Percentiles rank a stretch among this genome's conserved stretches.
Conservation (phyloP, 2,113 vertebrate genomes). For the Ailurus styani region DNA sequence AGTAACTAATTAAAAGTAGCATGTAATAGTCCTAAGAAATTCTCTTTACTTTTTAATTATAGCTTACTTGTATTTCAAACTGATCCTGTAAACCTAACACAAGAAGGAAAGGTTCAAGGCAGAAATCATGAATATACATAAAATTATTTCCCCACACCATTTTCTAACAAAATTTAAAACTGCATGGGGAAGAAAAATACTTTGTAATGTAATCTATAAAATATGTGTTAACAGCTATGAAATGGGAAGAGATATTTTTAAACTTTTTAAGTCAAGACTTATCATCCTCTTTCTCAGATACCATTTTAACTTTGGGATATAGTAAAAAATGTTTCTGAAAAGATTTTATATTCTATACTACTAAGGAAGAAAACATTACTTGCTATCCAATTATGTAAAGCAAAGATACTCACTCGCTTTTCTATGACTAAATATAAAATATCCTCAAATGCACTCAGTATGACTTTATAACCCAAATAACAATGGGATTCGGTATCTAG, state of each 20-base stretch:
- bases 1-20: background rate
- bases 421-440: background rate
- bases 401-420: background rate
- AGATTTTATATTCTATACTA: background rate
- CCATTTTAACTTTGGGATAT: background rate
- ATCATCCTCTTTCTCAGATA: background rate
- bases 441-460: background rate
- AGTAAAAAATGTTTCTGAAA: background rate
- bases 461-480: conserved; percentile 6
- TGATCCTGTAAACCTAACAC: background rate
- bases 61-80: background rate
- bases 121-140: background rate
- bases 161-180: conserved; percentile 19
- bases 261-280: background rate
- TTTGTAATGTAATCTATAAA: background rate
- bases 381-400: conserved; percentile 19
- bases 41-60: background rate
- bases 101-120: background rate
- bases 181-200: background rate
- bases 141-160: background rate
- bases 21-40: conserved; percentile 27
- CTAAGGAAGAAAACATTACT: background rate
- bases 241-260: background rate
- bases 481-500: background rate
- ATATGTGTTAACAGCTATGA: background rate